Conservation (phyloP, 1,140 invertebrate species). For the Trypoxylus dichotomus region DNA sequence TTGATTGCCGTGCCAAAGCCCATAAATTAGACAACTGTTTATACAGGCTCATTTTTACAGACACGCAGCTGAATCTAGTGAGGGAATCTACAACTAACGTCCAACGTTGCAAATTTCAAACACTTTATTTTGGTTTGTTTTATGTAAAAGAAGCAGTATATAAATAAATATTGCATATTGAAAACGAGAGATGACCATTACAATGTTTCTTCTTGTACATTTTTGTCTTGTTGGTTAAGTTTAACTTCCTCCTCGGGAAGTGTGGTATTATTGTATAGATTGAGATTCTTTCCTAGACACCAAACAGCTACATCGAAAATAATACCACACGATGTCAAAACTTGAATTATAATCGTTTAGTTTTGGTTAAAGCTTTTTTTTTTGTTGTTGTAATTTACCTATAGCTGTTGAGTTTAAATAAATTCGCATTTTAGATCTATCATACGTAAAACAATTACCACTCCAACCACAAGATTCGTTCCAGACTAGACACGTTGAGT, state of each 20-base stretch:
- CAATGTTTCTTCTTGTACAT: background rate
- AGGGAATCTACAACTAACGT: background rate
- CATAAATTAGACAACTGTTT: background rate
- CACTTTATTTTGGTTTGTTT: background rate
- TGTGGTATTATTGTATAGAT: conserved; percentile 62
- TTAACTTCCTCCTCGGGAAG: background rate
- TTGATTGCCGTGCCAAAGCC: background rate
- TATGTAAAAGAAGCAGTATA: background rate
- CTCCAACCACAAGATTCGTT: conserved; percentile 72
- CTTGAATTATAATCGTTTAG: conserved; percentile 59
- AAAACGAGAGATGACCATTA: background rate
- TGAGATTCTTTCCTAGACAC: conserved; percentile 68
- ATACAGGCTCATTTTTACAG: background rate
- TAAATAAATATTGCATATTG: background rate
- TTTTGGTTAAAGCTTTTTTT: conserved; percentile 64
- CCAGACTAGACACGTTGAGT: conserved; percentile 71
- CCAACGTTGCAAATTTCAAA: background rate
- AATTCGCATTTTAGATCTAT: conserved; percentile 47
- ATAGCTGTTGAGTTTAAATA: conserved; percentile 20
- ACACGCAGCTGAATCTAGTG: background rate
- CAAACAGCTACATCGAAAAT: conserved; percentile 69
- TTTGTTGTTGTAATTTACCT: background rate
- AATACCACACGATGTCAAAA: conserved; percentile 62
- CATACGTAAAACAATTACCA: conserved; percentile 75
- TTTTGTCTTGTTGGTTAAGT: background rate